Conservation (phyloP, 2,888 invertebrate genomes). For the Ischnus inquisitorius region DNA sequence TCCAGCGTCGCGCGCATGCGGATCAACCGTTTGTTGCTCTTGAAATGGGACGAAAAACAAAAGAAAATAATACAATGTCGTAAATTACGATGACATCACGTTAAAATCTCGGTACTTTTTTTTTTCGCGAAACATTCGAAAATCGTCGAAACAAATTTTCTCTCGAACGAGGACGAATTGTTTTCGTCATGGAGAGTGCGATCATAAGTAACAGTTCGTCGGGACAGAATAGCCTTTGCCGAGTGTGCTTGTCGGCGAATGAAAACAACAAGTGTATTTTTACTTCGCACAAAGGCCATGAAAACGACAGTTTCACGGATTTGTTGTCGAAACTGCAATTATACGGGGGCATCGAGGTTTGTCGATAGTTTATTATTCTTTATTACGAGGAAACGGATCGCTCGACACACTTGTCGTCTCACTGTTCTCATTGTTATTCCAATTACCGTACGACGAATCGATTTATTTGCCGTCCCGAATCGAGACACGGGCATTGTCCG, state of each 20-base stretch:
- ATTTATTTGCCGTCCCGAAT: neutral
- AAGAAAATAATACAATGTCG: conserved; percentile 11
- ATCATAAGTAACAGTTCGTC: conserved; percentile 37
- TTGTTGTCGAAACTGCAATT: conserved; percentile 75
- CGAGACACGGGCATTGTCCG: too few relatives aligned
- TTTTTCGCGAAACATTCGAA: neutral
- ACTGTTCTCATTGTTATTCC: neutral
- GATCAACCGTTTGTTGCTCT: conserved; percentile 17
- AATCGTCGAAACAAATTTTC: neutral
- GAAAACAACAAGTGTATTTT: conserved; percentile 77
- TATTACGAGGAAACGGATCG: neutral
- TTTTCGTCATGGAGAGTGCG: conserved; percentile 63
- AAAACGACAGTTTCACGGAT: conserved; percentile 51
- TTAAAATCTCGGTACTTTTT: neutral
- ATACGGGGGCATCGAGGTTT: conserved; percentile 80
- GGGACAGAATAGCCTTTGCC: conserved; percentile 72
- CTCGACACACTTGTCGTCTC: too few relatives aligned
- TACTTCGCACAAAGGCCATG: conserved; percentile 25
- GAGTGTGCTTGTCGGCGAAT: conserved; percentile 77
- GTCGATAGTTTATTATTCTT: conserved; percentile 20
- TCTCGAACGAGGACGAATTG: neutral
- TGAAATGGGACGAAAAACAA: neutral
- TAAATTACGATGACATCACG: conserved; percentile 28
- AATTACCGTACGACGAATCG: neutral
- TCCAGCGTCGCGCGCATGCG: neutral